Evolutionary conservation across 2,113 vertebrate species (phyloP), one percentile per base, ranked within the genome.

Genomic region (Onychostoma macrolepis): DNA sequence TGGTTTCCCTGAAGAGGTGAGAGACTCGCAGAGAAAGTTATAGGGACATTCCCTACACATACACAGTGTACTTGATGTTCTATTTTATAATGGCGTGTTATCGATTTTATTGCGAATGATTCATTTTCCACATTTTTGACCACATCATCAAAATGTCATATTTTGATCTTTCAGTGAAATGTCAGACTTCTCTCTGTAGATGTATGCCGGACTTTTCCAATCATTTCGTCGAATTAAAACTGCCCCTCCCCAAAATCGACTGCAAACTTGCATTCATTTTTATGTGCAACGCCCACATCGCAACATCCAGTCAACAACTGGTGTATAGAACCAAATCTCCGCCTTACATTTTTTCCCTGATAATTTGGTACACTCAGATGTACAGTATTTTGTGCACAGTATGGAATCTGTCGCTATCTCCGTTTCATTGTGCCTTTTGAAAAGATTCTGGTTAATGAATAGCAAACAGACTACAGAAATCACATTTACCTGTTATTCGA

Each of bases 1-100:
- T 82, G 0, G 69, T 80, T 84, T 77, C 58, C 50, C 58, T 86
- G 87, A 85, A 86, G 72, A 80, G 84, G 80, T 84, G 28, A 33
- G 15, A 69, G 67, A 41, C 58, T 53, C 8, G 6, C 21, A 63
- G 56, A 82, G 82, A 86, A 85, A 83, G 83, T 83, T 58, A 26
- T 26, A 41, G 75, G 88, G 69, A 84, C 78, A 84, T 24, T 45
- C 85, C 88, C 88, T 56, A 24, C n/a, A 41, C 19, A 45, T 13
- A 72, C 61, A 58, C 78, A 61, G 21, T 80, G 30, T 61, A 61
- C 78, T 80, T 58, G 41, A 48, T 36, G 19, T 80, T 11, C 21
- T n/a, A n/a, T 43, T 43, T 13, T 72, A 7, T 19, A 71, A 74
- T 43, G 43, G 10, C 7, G 15, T 45, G 38, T 24, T 45, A 13